phyloP scores from a whole-genome alignment of 2,888 invertebrate genomes.

The Spodoptera exigua region DNA sequence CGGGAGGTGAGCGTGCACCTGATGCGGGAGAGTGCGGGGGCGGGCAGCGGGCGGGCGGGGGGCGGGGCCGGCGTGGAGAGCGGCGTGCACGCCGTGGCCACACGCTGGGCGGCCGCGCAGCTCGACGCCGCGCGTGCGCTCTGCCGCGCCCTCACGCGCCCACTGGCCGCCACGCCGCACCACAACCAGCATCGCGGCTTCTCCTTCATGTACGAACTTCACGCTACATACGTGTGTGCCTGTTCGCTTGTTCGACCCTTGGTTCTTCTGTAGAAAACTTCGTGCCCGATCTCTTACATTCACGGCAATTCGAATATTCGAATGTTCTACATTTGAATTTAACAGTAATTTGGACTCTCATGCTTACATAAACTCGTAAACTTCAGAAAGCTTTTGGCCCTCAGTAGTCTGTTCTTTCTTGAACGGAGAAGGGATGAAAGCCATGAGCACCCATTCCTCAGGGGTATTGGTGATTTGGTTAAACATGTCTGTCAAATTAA shows the following conservation, averaged over 20 bases:
- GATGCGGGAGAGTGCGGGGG: constrained; percentile 87
- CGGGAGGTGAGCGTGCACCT: constrained; percentile 96
- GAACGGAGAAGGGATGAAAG: too few species aligned
- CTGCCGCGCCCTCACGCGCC: constrained; percentile 92
- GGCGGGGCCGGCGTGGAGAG: constrained; percentile 88
- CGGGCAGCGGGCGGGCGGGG: constrained; percentile 86
- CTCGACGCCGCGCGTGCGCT: constrained; percentile 93
- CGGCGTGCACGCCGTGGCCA: constrained; percentile 93
- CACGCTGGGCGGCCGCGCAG: constrained; percentile 94
- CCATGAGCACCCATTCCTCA: too few species aligned
- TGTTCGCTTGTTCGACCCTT: constrained; percentile 18
- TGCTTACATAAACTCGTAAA: too few species aligned
- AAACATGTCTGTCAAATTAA: too few species aligned
- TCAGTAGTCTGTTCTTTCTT: too few species aligned
- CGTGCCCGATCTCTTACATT: too few species aligned
- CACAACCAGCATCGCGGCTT: constrained; percentile 93
- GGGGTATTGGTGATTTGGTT: too few species aligned
- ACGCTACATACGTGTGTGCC: constrained; percentile 10
- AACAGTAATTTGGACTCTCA: too few species aligned
- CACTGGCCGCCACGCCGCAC: constrained; percentile 91
- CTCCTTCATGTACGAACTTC: constrained; percentile 91
- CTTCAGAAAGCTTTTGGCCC: too few species aligned
- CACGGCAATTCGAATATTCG: too few species aligned
- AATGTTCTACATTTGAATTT: too few species aligned
- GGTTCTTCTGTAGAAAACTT: constrained; percentile 21